Evolutionary conservation across 2,797 vertebrate species (phyloP), one percentile per base, ranked within the genome.

Genomic region (Gephyroberyx darwinii): DNA sequence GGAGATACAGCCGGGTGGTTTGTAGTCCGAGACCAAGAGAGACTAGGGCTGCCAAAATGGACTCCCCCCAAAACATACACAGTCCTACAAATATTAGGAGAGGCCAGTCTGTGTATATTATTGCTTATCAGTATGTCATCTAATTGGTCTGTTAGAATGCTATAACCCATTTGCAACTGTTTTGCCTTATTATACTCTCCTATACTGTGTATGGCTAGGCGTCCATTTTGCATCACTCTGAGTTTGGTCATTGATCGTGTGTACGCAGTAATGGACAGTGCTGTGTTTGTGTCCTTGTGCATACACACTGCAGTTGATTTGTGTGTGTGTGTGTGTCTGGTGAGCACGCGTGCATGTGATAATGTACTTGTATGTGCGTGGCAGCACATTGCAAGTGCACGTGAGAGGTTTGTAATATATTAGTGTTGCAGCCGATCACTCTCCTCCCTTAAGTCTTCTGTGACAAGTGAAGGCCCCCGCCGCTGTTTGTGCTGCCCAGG

Each of bases 351-450:
- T 68, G 59, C 52, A 76, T 57, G 22, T 52, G 63, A 14, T 53
- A 68, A 22, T 61, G 30, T 59, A 31, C 20, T 14, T 57, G 48
- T 30, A 14, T 31, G 50, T 35, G 78, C 30, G 50, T 33, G 77
- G 74, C 78, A 45, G n/a, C n/a, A n/a, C n/a, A n/a, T n/a, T 69
- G 19, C 57, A 43, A 57, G 39, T 17, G 54, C 61, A 62, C 56
- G n/a, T 9, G 51, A 69, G 59, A 45, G 50, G 33, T 65, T 76
- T 57, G 62, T 78, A 74, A 82, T 69, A 22, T 76, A 78, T 69
- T 80, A 62, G 50, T 67, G 69, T 75, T 55, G 55, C 70, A 30
- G 48, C 53, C 63, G 82, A 81, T 88, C 59, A 62, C 48, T 76
- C 65, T 51, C 31, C 54, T 52, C 50, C 45, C 37, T 16, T 35